Percentiles rank a stretch among this genome's conserved stretches.
Conservation (phyloP, 2,797 vertebrate genomes). For the Chromobotia macracanthus region DNA sequence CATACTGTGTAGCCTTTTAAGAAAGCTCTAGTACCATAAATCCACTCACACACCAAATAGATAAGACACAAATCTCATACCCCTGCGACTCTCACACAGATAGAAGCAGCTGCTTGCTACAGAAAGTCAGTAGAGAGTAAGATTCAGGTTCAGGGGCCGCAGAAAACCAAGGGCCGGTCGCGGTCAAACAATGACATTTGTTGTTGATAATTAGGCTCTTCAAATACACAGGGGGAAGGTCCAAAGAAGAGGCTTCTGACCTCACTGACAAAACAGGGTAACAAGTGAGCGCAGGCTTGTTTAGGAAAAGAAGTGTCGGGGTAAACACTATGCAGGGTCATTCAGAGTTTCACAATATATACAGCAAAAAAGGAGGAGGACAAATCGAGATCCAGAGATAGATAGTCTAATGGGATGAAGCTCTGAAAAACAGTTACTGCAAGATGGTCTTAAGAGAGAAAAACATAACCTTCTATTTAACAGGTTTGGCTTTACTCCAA, state of each 20-base stretch:
- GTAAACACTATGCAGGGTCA: constrained; percentile 35
- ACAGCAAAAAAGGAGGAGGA: background rate
- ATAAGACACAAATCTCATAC: constrained; percentile 27
- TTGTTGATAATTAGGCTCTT: constrained; percentile 51
- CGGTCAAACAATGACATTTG: constrained; percentile 45
- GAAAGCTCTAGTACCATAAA: constrained; percentile 40
- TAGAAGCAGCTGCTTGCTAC: constrained; percentile 17
- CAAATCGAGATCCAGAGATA: background rate
- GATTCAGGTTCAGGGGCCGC: background rate
- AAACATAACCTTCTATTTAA: no score
- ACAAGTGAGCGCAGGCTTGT: constrained; percentile 27
- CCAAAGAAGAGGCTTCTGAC: constrained; percentile 34
- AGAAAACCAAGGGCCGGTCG: background rate
- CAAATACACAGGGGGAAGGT: constrained; percentile 17
- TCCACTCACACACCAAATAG: constrained; percentile 24
- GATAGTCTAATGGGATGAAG: background rate
- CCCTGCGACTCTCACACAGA: constrained; percentile 45
- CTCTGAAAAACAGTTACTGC: no score
- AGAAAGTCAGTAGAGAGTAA: constrained; percentile 8
- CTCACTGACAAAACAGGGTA: constrained; percentile 1
- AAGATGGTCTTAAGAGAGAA: no score
- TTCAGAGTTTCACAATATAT: constrained; percentile 11
- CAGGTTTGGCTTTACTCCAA: no score
- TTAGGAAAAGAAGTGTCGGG: constrained; percentile 11
- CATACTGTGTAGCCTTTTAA: constrained; percentile 37